Evolutionary conservation across 2,888 invertebrate genomes (phyloP), one percentile per base, ranked within the genome.

Genomic region (Tetheella fluctuosa): DNA sequence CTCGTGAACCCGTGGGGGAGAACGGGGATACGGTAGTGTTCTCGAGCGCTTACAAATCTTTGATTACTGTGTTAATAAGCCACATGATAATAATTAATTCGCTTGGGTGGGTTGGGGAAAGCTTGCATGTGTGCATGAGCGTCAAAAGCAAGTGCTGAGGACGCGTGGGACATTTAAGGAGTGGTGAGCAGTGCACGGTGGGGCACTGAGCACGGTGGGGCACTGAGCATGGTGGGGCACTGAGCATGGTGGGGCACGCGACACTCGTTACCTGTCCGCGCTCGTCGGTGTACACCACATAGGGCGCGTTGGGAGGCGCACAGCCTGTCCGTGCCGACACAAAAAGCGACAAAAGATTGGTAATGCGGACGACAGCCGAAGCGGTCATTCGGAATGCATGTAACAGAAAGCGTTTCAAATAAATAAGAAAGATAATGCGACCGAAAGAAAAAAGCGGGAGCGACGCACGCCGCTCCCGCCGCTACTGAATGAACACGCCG

Each of bases 211-310:
- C n/a, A n/a, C n/a, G n/a, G 60, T 23, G 53, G 48, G 23, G 53
- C 42, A 34, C 28, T 52, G 30, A 30, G 30, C 30, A 30, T 30
- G 30, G 69, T 54, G 64, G 64, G 61, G 63, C 57, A 64, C 54
- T n/a, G n/a, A n/a, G n/a, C n/a, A n/a, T n/a, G 64, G 64, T 60
- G 65, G 63, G 68, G 84, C 85, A 84, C 85, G 84, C 88, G 85
- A 85, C 91, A 92, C 91, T 72, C 94, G 94, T 94, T 97, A 98
- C 98, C 98, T 98, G 97, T 96, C 97, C 97, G 95, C 97, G 96
- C 94, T 97, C 96, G 95, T 98, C 98, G 95, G 97, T 97, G 96
- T 98, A 98, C 95, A 96, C 96, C 95, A 98, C 97, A 95, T 96
- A 97, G 93, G 96, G 96, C 95, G 97, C 97, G 94, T 98, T 98